phyloP scores from a whole-genome alignment of 2,797 vertebrate genomes.

The Numenius phaeopus region DNA sequence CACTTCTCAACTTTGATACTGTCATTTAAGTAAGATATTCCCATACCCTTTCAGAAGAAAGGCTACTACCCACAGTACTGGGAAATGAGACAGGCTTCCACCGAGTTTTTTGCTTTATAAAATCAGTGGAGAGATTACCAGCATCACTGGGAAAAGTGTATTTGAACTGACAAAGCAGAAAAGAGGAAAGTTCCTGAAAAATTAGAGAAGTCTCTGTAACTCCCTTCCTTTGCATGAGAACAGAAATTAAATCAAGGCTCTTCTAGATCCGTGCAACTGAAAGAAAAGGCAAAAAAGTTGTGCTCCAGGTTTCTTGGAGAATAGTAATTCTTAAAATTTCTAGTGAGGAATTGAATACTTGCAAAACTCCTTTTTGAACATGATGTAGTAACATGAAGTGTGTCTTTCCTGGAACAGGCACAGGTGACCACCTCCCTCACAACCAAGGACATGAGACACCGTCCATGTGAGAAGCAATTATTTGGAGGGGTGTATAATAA shows the following conservation, averaged over 20 bases:
- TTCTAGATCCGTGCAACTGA: not conserved
- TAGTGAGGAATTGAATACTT: not conserved
- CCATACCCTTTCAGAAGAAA: not conserved
- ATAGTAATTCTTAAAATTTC: not conserved
- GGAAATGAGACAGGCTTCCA: not conserved
- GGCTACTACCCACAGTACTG: not conserved
- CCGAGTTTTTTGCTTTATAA: not conserved
- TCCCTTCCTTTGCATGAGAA: not conserved
- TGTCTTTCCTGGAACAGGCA: not conserved
- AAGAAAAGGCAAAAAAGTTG: not conserved
- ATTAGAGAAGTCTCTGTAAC: not conserved
- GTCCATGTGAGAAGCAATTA: not conserved
- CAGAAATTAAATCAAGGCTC: not conserved
- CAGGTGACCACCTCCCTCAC: not conserved
- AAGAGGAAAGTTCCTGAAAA: not conserved
- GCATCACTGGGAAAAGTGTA: not conserved
- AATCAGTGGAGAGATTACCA: not conserved
- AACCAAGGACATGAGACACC: not conserved
- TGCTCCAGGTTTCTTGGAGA: not conserved
- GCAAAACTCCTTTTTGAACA: not conserved
- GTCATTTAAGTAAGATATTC: not conserved
- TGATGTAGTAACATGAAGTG: fast-evolving
- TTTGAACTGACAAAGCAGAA: not conserved
- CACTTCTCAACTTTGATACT: not conserved
- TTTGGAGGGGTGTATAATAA: not conserved